Conservation (phyloP, 2,797 vertebrate species). For the Danio choprae region DNA sequence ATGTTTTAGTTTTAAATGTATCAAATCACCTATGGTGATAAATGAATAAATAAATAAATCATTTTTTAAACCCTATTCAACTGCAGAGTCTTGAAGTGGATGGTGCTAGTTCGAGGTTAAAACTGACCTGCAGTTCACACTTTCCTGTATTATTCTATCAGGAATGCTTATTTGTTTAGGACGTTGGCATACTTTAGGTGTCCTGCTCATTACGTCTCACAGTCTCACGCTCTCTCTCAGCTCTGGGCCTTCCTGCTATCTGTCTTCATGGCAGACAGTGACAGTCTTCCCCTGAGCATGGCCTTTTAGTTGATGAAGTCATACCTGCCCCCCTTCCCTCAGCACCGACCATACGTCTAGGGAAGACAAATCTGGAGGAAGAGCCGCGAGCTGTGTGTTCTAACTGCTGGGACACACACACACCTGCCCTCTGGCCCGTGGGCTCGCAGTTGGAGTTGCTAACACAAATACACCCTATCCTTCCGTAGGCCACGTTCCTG, state of each 20-base stretch:
- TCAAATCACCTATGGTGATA: too few species aligned
- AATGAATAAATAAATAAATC: too few species aligned
- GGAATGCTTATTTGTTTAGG: constrained; percentile 30
- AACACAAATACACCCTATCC: constrained; percentile 63
- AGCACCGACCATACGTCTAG: constrained; percentile 15
- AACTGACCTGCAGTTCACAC: constrained; percentile 40
- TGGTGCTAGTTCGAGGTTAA: constrained; percentile 56
- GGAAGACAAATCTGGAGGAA: constrained; percentile 49
- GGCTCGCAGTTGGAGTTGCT: constrained; percentile 50
- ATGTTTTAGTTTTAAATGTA: too few species aligned
- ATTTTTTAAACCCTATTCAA: too few species aligned
- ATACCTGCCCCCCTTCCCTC: constrained; percentile 9
- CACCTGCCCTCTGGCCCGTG: constrained; percentile 64
- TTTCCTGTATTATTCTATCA: constrained; percentile 37
- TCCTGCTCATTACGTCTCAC: constrained; percentile 4
- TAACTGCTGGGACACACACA: constrained; percentile 43
- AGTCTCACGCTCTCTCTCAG: constrained; percentile 35
- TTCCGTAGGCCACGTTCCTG: constrained; percentile 57
- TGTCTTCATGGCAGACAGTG: constrained; percentile 45
- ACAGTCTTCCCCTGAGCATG: constrained; percentile 21
- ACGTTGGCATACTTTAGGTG: constrained; percentile 17
- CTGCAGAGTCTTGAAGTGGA: too few species aligned
- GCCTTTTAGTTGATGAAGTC: constrained; percentile 34
- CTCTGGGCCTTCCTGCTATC: constrained; percentile 41
- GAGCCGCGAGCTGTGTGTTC: constrained; percentile 42